phyloP scores from a whole-genome alignment of 2,797 vertebrate species.

The Denticeps clupeoides region DNA sequence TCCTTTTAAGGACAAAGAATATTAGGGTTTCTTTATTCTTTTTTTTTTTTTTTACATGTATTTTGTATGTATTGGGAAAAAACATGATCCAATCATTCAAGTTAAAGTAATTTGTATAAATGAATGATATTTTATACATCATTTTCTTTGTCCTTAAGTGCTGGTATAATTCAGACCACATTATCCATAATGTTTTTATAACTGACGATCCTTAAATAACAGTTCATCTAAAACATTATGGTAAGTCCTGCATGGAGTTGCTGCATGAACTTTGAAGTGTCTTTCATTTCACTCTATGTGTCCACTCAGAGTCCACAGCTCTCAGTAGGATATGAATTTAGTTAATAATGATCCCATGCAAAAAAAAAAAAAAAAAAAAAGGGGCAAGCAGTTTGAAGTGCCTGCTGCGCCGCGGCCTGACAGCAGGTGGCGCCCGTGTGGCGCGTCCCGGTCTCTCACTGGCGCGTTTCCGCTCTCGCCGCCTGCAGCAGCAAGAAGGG shows the following conservation, averaged over 20 bases:
- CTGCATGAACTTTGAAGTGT: not conserved
- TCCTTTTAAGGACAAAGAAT: slow-evolving; percentile 5
- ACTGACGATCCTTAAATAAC: slow-evolving; percentile 3
- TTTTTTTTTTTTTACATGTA: not conserved
- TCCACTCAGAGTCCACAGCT: no score
- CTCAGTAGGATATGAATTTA: no score
- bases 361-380: no score
- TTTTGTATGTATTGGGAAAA: not conserved
- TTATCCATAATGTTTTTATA: slow-evolving; percentile 13
- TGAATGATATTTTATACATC: no score
- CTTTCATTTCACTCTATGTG: no score
- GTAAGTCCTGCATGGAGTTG: slow-evolving; percentile 28
- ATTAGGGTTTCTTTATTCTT: not conserved
- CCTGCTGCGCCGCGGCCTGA: not conserved
- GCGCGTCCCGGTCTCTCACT: slow-evolving; percentile 16
- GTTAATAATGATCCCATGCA: no score
- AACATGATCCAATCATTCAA: no score
- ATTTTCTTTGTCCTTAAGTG: not conserved
- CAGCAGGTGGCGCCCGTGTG: not conserved
- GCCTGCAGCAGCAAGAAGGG: slow-evolving; percentile 91
- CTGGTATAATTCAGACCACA: not conserved
- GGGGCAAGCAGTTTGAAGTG: no score
- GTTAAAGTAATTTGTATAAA: no score
- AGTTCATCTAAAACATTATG: not conserved
- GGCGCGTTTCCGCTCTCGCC: slow-evolving; percentile 31